Evolutionary conservation across 1,140 invertebrate species (phyloP), one percentile per base, ranked within the genome.

Genomic region (Neoseiulus cucumeris): DNA sequence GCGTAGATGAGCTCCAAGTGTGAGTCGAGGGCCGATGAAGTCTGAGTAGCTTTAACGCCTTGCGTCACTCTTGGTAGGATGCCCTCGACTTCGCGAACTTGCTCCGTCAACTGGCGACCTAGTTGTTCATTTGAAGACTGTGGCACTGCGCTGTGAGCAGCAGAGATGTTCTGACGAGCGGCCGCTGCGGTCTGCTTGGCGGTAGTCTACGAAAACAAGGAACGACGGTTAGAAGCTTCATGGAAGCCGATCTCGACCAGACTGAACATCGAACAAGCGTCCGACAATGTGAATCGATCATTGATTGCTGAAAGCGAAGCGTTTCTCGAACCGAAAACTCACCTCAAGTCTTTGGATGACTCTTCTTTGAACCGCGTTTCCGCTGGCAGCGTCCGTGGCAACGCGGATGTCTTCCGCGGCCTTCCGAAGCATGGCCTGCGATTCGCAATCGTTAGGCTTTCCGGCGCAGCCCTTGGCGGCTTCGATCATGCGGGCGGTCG

Each of bases 391-490:
- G 64, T 85, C 89, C 0, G 94, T 94, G 9, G 90, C 92, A 71
- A 85, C 85, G 64, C 90, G 78, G 0, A 98, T 76, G 70, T 95
- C 87, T 73, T 97, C 91, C 0, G 93, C 95, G 0, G 93, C 93
- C 64, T 81, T 80, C 29, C 85, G 81, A 0, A 98, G 74, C 6
- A 84, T 83, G 69, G 88, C 84, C 74, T 97, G 93, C 71, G 86
- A 85, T 45, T 82, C 79, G 0, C 84, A 81, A 70, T 95, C 91
- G 73, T 85, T 82, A 0, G 90, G 91, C 74, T 84, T 84, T 30
- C 82, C 84, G 14, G 90, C 88, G 76, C 90, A 93, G 6, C 87
- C 82, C 68, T 96, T 83, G 0, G 95, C 94, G 1, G 94, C 93
- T 75, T 98, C 93, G 1, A 96, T 91, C 76, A 82, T 79, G 68